Base-by-base conservation (phyloP, 2,888 invertebrate species). In the Microctonus brassicae region DNA sequence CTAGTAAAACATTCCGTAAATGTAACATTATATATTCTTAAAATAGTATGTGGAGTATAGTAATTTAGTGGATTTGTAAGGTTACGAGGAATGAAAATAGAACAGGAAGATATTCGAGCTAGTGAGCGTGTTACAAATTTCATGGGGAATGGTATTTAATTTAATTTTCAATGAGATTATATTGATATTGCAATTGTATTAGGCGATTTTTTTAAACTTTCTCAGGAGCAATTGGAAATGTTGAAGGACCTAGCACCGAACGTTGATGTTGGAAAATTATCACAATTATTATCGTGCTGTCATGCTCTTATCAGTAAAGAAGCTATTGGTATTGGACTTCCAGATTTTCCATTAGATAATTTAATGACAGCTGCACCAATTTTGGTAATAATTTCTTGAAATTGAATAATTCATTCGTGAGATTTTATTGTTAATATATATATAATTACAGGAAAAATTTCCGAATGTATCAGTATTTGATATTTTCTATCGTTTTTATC, bases 261-360 rank as follows among this genome's bases (percentile, higher is more conserved):
- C 57, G 90, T 89, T 0, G 88, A 91, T n/a, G 79, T 83, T 10
- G 88, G 89, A 57, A 88, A 88, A 74, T 77, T 92, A 53, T 87
- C 89, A 22, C 88, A 89, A 78, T 87, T 90, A 69, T 80, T 92
- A 55, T 91, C 86, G 83, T 96, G 64, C 83, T 97, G 74, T 93
- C 95, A 1, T 82, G 95, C 96, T 0, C 90, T 97, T 67, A 90
- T 94, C 77, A 93, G 93, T 20, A 92, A 93, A 6, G 97, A 97
- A 86, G 91, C 94, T 58, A 84, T 89, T 4, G 84, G 88, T 71
- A 89, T 96, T 69, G 93, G 93, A 69, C 88, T 98, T 70, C 97
- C 97, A 0, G 96, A 97, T 88, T 97, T 98, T 86, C 98, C 98
- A 0, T 86, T 97, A 1, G 96, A 97, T 82, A 95, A 93, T 87